Evolutionary conservation across 2,797 vertebrate genomes (phyloP).

Genomic region (Sardinella longiceps): DNA sequence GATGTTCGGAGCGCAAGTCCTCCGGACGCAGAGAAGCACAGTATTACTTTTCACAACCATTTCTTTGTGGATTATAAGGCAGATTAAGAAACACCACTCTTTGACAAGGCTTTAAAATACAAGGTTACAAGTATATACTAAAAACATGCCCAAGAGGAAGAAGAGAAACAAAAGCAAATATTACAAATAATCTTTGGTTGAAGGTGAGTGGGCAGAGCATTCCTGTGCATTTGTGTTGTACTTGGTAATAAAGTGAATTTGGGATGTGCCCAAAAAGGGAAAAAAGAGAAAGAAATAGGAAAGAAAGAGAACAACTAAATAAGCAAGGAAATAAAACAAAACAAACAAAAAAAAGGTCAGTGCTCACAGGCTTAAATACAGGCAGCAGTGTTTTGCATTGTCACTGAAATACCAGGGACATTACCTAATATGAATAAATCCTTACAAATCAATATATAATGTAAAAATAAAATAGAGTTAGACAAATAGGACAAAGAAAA

Average conservation of each 20-base stretch:
- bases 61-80: slow-evolving; percentile 68
- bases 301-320: not conserved
- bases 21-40: slow-evolving; percentile 67
- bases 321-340: slow-evolving; percentile 53
- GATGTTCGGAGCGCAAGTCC: not conserved
- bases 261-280: slow-evolving; percentile 43
- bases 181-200: slow-evolving; percentile 77
- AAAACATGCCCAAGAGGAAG: slow-evolving; percentile 62
- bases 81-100: slow-evolving; percentile 61
- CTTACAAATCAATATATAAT: slow-evolving; percentile 65
- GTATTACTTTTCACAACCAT: slow-evolving; percentile 83
- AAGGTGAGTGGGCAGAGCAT: slow-evolving; percentile 69
- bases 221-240: slow-evolving; percentile 72
- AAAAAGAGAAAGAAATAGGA: slow-evolving; percentile 32
- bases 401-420: slow-evolving; percentile 47
- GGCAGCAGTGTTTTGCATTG: slow-evolving; percentile 67
- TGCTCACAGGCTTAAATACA: slow-evolving; percentile 72
- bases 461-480: slow-evolving; percentile 59
- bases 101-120: slow-evolving; percentile 52
- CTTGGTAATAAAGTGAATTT: slow-evolving; percentile 63
- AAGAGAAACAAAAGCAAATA: slow-evolving; percentile 46
- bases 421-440: slow-evolving; percentile 57
- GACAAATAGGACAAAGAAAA: slow-evolving; percentile 59
- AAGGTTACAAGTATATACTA: slow-evolving; percentile 55
- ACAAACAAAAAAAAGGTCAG: slow-evolving; percentile 60